A percentile compares a stretch with the other conserved stretches of the same genome.
Evolutionary conservation across 2,797 vertebrate genomes (phyloP).

Genomic region (Pseudotriccus pelzelni): DNA sequence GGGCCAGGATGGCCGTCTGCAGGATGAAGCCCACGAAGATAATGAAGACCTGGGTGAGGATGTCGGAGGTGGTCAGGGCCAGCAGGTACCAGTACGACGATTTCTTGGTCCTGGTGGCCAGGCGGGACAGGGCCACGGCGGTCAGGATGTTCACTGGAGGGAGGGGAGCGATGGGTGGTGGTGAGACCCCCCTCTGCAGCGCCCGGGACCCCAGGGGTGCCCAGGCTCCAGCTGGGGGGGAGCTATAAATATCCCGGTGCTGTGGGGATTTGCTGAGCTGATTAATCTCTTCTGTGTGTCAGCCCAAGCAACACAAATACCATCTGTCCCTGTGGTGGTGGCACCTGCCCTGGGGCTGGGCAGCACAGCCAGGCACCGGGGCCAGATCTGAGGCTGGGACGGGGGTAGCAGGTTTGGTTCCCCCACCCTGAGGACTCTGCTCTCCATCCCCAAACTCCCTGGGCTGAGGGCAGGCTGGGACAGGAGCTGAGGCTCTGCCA

Average conservation of each 20-base stretch:
- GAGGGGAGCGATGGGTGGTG: not conserved
- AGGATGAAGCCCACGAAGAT: constrained; percentile 92
- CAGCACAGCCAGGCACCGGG: not conserved
- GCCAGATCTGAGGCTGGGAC: not conserved
- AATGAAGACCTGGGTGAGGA: constrained; percentile 92
- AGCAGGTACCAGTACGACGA: constrained; percentile 89
- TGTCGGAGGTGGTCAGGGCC: constrained; percentile 87
- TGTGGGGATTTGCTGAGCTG: not conserved
- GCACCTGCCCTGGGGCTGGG: not conserved
- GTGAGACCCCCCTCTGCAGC: not conserved
- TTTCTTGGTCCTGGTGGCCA: constrained; percentile 86
- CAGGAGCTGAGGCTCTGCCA: not conserved
- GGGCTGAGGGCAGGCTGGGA: not conserved
- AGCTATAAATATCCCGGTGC: not conserved
- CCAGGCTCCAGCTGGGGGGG: not conserved
- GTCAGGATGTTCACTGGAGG: constrained; percentile 86
- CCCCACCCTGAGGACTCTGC: not conserved
- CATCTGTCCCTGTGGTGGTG: constrained; percentile 9
- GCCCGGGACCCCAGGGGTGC: rapidly evolving
- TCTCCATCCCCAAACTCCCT: not conserved
- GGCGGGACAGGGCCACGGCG: constrained; percentile 81
- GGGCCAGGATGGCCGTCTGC: constrained; percentile 88
- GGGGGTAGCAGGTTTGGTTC: not conserved
- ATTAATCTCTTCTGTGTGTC: constrained; percentile 6
- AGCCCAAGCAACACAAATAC: not conserved